phyloP scores from a whole-genome alignment of 2,113 vertebrate species.

The Myxocyprinus asiaticus region DNA sequence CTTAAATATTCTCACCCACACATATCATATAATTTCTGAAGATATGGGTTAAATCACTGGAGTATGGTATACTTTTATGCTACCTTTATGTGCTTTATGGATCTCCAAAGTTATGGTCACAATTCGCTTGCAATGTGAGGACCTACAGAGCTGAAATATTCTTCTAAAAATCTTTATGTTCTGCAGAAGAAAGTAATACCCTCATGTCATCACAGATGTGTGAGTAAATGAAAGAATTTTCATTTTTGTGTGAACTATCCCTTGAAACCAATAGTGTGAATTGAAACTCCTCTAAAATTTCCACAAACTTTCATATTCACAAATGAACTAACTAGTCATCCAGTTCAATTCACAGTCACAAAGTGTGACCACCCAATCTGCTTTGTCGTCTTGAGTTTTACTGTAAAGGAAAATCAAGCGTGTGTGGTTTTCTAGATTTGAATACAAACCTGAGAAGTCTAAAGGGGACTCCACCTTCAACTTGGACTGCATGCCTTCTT shows the following conservation, averaged over 20 bases:
- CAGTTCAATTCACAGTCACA: conserved; percentile 10
- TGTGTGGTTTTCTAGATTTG: conserved; percentile 53
- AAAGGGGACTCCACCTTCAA: conserved; percentile 40
- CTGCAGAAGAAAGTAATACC: no score
- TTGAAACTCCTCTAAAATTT: conserved; percentile 13
- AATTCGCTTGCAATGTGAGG: no score
- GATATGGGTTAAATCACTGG: no score
- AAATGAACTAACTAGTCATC: background rate
- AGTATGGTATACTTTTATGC: no score
- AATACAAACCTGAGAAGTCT: conserved; percentile 44
- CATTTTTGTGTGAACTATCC: background rate
- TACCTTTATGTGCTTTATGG: no score
- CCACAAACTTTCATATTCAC: conserved; percentile 13
- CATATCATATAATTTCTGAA: no score
- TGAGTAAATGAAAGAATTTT: no score
- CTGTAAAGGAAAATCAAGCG: conserved; percentile 50
- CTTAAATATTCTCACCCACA: no score
- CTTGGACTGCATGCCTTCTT: background rate
- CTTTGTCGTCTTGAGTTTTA: conserved; percentile 30
- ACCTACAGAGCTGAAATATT: no score
- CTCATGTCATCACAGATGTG: no score
- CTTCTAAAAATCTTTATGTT: no score
- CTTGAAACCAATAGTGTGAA: background rate
- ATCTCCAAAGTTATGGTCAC: no score
- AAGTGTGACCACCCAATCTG: background rate